Evolutionary conservation across 2,113 vertebrate species (phyloP).

Genomic region (Laticauda laticaudata): DNA sequence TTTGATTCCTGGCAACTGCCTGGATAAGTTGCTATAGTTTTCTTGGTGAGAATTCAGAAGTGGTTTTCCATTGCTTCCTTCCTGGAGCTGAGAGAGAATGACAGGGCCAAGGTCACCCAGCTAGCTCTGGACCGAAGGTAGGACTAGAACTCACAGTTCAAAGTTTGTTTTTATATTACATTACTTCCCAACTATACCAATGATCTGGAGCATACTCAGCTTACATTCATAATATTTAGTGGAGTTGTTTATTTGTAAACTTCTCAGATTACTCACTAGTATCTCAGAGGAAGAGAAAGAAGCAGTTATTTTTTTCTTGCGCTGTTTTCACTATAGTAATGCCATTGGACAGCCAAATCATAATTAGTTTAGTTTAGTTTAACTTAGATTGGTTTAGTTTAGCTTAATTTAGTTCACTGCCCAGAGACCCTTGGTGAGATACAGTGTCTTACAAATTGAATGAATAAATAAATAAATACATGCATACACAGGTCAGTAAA

Average conservation of each 20-base stretch:
- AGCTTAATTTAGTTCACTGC: background rate
- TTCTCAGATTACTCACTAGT: background rate
- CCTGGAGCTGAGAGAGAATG: background rate
- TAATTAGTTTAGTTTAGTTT: background rate
- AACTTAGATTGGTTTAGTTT: no score
- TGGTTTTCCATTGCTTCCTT: background rate
- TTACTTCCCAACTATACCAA: background rate
- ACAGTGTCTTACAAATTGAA: background rate
- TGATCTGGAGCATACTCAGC: background rate
- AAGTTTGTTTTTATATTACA: background rate
- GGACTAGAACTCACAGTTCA: no score
- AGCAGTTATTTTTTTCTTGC: background rate
- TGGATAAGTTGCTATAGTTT: background rate
- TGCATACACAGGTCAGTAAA: background rate
- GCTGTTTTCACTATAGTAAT: background rate
- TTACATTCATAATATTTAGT: background rate
- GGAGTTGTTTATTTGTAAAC: background rate
- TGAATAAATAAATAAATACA: background rate
- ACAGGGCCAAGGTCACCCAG: background rate
- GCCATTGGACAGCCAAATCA: background rate
- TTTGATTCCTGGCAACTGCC: background rate
- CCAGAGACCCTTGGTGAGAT: background rate
- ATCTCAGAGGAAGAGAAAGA: background rate
- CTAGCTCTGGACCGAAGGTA: no score
- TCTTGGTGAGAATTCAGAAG: background rate